These are phyloP conservation scores for Aleiodes sp. DNA, from an alignment of 1,140 invertebrate species.

Conservation along the genomic window DNA sequence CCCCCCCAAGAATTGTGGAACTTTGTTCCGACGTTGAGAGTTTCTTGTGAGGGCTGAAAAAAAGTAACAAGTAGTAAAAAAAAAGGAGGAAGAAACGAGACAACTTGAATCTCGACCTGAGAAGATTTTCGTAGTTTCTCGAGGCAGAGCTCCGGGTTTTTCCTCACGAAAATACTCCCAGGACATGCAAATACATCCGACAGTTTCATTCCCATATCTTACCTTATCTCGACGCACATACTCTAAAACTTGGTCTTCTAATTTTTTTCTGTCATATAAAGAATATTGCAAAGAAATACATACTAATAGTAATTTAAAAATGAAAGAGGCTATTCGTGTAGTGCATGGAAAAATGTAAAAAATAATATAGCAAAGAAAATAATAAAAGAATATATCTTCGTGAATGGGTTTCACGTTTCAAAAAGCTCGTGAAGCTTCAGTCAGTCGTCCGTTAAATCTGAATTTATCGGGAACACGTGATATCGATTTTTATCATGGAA, in stretches of 20 bases:
- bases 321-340: neutral
- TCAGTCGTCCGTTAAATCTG: conserved; percentile 18
- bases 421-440: neutral
- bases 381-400: conserved; percentile 9
- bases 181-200: conserved; percentile 21
- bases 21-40: neutral
- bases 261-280: conserved; percentile 17
- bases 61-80: neutral
- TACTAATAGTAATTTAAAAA: neutral
- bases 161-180: neutral
- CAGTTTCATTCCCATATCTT: conserved; percentile 27
- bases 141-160: neutral
- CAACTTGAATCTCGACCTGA: neutral
- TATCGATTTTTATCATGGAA: conserved; percentile 2
- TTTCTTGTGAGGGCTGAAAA: neutral
- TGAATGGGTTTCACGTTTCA: conserved; percentile 13
- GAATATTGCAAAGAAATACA: neutral
- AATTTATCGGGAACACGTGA: conserved; percentile 7
- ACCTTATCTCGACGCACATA: conserved; percentile 23
- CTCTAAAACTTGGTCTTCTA: neutral
- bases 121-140: neutral
- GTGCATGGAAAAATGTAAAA: neutral
- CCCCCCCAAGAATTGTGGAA: neutral
- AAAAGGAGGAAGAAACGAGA: neutral
- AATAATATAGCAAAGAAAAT: neutral